Base-by-base conservation (phyloP, 2,113 vertebrate genomes). In the Epinephelus fuscoguttatus region DNA sequence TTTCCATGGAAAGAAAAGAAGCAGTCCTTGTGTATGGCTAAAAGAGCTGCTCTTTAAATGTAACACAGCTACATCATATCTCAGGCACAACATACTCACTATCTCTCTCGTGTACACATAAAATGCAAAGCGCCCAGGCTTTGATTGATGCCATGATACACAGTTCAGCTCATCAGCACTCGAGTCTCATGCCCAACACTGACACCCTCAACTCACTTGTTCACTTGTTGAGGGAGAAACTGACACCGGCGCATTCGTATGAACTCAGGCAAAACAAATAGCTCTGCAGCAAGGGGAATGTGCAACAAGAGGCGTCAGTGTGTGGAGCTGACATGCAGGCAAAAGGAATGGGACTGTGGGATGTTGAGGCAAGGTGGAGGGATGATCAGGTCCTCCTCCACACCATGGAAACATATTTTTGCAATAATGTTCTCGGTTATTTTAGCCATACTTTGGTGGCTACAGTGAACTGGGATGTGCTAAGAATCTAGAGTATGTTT, bases 181-280 rank as follows among this genome's bases (percentile, higher is more conserved):
- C 21, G 67, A 62, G 52, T 83, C 67, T 63, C 19, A 9, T 42
- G 50, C 17, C 27, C 2, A n/a, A 21, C 37, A 27, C 61, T 2
- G 7, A 72, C 45, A 40, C 70, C 12, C 12, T 77, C 78, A 9
- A 67, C 30, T 78, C 50, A 19, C 52, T 61, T 6, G 6, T 40
- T 30, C 50, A 19, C 52, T 61, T 6, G 6, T 40, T 30, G 15
- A 60, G 50, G 50, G n/a, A 75, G 57, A 70, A 76, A 37, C 60
- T 60, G 79, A 81, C 74, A 69, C 25, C 4, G 18, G 55, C 27
- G 61, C 53, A 47, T 73, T 87, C 15, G 59, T 71, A 75, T 84
- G 86, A 84, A 86, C 81, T 81, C 79, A 40, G 75, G 53, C 78
- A 84, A 88, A 90, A 85, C 86, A 88, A 93, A 89, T 78, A 25